phyloP scores from a whole-genome alignment of 2,113 vertebrate species.

The Lepus europaeus region DNA sequence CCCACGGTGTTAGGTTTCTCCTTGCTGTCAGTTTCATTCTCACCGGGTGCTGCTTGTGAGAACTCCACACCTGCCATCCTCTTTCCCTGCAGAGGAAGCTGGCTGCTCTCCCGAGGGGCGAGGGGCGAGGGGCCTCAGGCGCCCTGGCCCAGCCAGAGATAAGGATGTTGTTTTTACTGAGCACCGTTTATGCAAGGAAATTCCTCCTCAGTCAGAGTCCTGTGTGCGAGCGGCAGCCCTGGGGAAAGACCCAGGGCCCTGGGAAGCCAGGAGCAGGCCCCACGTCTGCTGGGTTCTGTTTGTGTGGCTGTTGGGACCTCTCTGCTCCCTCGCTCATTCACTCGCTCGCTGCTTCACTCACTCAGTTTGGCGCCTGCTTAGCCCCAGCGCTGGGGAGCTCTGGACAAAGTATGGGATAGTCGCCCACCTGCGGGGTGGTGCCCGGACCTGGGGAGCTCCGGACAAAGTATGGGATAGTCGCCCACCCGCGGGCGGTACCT shows the following conservation, averaged over 20 bases:
- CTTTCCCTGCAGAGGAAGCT: not conserved
- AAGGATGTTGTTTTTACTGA: constrained; percentile 31
- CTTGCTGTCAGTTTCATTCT: not conserved
- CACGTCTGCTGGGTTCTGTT: too few relatives aligned
- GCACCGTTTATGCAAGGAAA: constrained; percentile 28
- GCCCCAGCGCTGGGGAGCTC: too few relatives aligned
- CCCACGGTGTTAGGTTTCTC: too few relatives aligned
- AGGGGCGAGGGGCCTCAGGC: not conserved
- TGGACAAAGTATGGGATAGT: too few relatives aligned
- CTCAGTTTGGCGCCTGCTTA: not conserved
- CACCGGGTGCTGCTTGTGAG: not conserved
- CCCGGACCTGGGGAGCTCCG: too few relatives aligned
- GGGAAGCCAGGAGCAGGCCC: too few relatives aligned
- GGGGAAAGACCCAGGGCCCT: too few relatives aligned
- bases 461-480: too few relatives aligned
- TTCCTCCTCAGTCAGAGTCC: not conserved
- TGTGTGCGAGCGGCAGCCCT: too few relatives aligned
- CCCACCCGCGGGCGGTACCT: too few relatives aligned
- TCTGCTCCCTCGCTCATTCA: rapidly evolving
- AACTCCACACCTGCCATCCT: not conserved
- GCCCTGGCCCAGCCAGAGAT: not conserved
- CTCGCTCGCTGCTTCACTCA: not conserved
- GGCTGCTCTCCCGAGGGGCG: not conserved
- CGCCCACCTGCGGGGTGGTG: too few relatives aligned
- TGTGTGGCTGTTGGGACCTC: rapidly evolving